These are phyloP conservation scores for Vollenhovia emeryi DNA, from an alignment of 1,140 invertebrate genomes.

Conservation along the genomic window DNA sequence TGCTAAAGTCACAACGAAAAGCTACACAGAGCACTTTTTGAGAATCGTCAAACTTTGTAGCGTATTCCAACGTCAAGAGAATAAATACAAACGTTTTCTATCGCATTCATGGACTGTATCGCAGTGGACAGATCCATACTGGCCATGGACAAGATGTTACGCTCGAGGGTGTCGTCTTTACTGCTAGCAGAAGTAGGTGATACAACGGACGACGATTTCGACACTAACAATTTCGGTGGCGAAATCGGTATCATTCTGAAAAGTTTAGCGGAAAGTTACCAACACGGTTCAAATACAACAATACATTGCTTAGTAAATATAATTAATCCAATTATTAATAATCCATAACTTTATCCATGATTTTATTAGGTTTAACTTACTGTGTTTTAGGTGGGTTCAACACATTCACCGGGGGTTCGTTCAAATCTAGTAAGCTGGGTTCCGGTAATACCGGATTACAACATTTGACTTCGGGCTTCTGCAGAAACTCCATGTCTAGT, in stretches of 20 bases:
- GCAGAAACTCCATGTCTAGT: conserved; percentile 89
- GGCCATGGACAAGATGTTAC: conserved; percentile 89
- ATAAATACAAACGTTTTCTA: conserved; percentile 84
- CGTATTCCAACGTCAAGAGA: neutral
- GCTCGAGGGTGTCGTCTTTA: conserved; percentile 85
- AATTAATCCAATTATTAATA: neutral
- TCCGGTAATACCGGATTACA: conserved; percentile 85
- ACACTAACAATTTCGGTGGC: conserved; percentile 83
- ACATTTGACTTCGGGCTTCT: conserved; percentile 86
- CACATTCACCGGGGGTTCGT: conserved; percentile 71
- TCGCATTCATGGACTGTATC: conserved; percentile 89
- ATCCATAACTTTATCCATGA: conserved; percentile 17
- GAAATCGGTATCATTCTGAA: conserved; percentile 84
- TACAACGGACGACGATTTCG: conserved; percentile 74
- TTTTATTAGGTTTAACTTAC: conserved; percentile 72
- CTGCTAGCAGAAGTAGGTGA: conserved; percentile 69
- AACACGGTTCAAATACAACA: neutral
- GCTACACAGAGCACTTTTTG: neutral
- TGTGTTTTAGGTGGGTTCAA: conserved; percentile 71
- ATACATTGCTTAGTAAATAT: neutral
- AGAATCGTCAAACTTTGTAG: conserved; percentile 20
- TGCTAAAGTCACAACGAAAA: neutral
- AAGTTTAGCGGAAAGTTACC: conserved; percentile 74
- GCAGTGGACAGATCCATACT: conserved; percentile 88
- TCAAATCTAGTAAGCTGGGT: conserved; percentile 81